These are phyloP conservation scores for Atherinosoma microstoma DNA, from an alignment of 2,797 vertebrate species.

Conservation along the genomic window DNA sequence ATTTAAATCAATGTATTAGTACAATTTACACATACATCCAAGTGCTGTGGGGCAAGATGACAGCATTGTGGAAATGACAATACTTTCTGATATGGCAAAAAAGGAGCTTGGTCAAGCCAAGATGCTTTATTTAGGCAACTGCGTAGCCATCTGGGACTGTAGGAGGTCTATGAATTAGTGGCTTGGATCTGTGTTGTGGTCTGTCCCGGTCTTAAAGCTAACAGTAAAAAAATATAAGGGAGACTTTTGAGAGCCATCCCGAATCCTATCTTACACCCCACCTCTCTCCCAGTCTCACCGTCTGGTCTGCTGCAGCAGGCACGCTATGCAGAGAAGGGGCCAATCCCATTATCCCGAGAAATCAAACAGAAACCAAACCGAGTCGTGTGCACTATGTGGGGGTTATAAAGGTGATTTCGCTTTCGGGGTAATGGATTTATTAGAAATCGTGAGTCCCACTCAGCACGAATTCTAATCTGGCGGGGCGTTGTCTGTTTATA, in stretches of 20 bases:
- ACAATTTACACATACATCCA: conserved; percentile 79
- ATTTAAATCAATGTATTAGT: conserved; percentile 74
- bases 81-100: conserved; percentile 73
- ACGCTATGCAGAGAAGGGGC: conserved; percentile 59
- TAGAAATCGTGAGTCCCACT: conserved; percentile 59
- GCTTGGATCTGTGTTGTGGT: conserved; percentile 66
- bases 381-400: conserved; percentile 62
- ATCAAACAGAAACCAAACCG: conserved; percentile 64
- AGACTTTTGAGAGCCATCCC: conserved; percentile 72
- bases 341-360: conserved; percentile 61
- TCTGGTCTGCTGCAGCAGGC: conserved; percentile 74
- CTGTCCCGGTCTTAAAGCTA: conserved; percentile 78
- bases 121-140: conserved; percentile 73
- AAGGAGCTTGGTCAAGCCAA: conserved; percentile 69
- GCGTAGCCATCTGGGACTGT: conserved; percentile 63
- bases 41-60: conserved; percentile 76
- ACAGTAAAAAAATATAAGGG: conserved; percentile 82
- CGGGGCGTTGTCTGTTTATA: conserved; percentile 77
- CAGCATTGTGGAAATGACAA: conserved; percentile 75
- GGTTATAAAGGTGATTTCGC: conserved; percentile 63
- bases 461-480: conserved; percentile 54
- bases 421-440: conserved; percentile 35
- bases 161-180: conserved; percentile 60
- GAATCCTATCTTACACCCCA: conserved; percentile 58
- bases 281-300: conserved; percentile 60